Evolutionary conservation across 92 coral and sea anemone genomes (phyloP).

Genomic region (Zoanthus solanderi): DNA sequence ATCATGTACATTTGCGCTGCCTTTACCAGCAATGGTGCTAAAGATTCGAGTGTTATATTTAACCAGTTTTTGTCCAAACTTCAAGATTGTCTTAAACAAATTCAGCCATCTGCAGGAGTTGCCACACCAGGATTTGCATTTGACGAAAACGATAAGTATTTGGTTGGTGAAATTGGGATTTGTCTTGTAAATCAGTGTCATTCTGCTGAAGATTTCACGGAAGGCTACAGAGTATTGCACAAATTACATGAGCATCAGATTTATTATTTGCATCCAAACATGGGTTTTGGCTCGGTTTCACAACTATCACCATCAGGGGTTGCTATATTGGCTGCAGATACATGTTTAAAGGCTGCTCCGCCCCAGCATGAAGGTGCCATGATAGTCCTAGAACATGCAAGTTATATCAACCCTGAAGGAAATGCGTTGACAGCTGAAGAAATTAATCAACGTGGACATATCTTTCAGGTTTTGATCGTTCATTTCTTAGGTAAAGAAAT

Average conservation of each 20-base stretch:
- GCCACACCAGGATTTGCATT: slow-evolving; percentile 51
- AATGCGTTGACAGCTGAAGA: slow-evolving; percentile 57
- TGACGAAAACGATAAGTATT: slow-evolving; percentile 64
- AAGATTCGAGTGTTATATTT: slow-evolving; percentile 59
- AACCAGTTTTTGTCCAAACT: slow-evolving; percentile 23
- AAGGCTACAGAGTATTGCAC: slow-evolving; percentile 77
- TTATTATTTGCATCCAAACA: slow-evolving; percentile 67
- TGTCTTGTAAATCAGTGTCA: slow-evolving; percentile 74
- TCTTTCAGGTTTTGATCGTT: slow-evolving; percentile 57
- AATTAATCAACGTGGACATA: slow-evolving; percentile 58
- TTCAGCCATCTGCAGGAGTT: slow-evolving; percentile 28
- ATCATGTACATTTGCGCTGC: slow-evolving; percentile 59
- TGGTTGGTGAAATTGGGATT: slow-evolving; percentile 81
- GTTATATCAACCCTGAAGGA: slow-evolving; percentile 61
- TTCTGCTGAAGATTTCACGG: slow-evolving; percentile 36
- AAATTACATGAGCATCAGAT: slow-evolving; percentile 73
- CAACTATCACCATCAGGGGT: slow-evolving; percentile 65
- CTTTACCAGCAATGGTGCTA: slow-evolving; percentile 45
- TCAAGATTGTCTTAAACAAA: slow-evolving; percentile 18
- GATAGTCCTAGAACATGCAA: slow-evolving; percentile 76
- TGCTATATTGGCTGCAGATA: slow-evolving; percentile 81
- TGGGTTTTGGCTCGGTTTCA: slow-evolving; percentile 54
- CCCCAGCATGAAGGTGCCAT: slow-evolving; percentile 79
- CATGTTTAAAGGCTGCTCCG: slow-evolving; percentile 65
- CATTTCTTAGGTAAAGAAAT: slow-evolving; percentile 49